These are phyloP conservation scores for Myiotriccus ornatus DNA, from an alignment of 2,797 vertebrate species.

Conservation along the genomic window DNA sequence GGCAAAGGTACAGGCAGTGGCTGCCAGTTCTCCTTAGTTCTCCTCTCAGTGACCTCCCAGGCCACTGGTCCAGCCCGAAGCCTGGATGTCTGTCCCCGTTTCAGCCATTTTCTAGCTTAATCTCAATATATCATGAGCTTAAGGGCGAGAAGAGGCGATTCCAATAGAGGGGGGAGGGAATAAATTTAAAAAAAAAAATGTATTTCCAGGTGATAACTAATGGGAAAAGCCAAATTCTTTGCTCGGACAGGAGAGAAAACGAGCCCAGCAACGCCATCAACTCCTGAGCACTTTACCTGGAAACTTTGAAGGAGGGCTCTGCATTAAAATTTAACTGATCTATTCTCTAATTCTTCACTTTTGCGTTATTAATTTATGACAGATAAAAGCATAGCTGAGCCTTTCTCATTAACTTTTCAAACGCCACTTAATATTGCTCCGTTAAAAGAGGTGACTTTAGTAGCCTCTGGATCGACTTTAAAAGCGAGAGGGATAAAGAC, in stretches of 20 bases:
- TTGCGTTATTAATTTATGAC: slow-evolving; percentile 69
- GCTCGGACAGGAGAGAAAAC: neutral
- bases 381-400: slow-evolving; percentile 65
- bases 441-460: slow-evolving; percentile 54
- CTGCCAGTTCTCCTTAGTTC: neutral
- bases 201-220: neutral
- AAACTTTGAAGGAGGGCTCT: slow-evolving; percentile 51
- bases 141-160: neutral
- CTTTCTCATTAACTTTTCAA: slow-evolving; percentile 65
- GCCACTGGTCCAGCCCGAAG: neutral
- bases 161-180: no score
- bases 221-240: neutral
- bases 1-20: neutral
- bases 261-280: neutral
- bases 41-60: neutral
- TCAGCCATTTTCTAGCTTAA: neutral
- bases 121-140: neutral
- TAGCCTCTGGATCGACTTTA: slow-evolving; percentile 29
- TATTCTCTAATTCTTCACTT: slow-evolving; percentile 58
- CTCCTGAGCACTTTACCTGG: slow-evolving; percentile 42
- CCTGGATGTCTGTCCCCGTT: neutral
- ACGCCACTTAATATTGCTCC: slow-evolving; percentile 62
- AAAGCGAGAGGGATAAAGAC: neutral
- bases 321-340: slow-evolving; percentile 65
- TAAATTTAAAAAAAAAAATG: neutral